Percentiles rank a stretch among this genome's conserved stretches.
phyloP scores from a whole-genome alignment of 1,140 invertebrate genomes.

The Campoletis sonorensis region DNA sequence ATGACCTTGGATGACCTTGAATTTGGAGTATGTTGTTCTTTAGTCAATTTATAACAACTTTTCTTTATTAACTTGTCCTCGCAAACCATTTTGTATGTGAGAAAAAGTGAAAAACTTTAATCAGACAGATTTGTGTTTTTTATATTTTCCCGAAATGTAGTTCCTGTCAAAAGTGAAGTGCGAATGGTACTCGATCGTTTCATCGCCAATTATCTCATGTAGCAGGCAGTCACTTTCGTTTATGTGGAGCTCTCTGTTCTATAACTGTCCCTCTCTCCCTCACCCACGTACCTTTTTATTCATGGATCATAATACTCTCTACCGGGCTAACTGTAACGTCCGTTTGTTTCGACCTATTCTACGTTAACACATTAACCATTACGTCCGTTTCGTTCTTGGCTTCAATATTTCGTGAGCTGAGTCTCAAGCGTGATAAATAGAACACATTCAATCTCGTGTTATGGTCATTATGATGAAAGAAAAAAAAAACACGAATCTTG shows the following conservation, averaged over 20 bases:
- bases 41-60: no score
- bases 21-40: no score
- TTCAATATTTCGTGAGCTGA: not conserved
- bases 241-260: slow-evolving; percentile 31
- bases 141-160: not conserved
- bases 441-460: not conserved
- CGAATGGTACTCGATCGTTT: slow-evolving; percentile 44
- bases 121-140: not conserved
- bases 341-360: slow-evolving; percentile 26
- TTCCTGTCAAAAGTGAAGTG: not conserved
- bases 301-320: slow-evolving; percentile 13
- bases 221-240: slow-evolving; percentile 17
- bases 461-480: not conserved
- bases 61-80: no score
- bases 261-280: not conserved
- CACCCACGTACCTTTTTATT: slow-evolving; percentile 38
- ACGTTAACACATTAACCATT: slow-evolving; percentile 4
- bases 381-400: slow-evolving; percentile 9
- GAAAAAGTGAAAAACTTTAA: no score
- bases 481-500: not conserved
- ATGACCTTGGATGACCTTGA: no score
- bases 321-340: slow-evolving; percentile 36
- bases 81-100: no score
- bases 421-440: not conserved
- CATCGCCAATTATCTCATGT: slow-evolving; percentile 58